A percentile compares a stretch with the other conserved stretches of the same genome.
phyloP scores from a whole-genome alignment of 2,113 vertebrate genomes.

The Gnathonemus longibarbis region DNA sequence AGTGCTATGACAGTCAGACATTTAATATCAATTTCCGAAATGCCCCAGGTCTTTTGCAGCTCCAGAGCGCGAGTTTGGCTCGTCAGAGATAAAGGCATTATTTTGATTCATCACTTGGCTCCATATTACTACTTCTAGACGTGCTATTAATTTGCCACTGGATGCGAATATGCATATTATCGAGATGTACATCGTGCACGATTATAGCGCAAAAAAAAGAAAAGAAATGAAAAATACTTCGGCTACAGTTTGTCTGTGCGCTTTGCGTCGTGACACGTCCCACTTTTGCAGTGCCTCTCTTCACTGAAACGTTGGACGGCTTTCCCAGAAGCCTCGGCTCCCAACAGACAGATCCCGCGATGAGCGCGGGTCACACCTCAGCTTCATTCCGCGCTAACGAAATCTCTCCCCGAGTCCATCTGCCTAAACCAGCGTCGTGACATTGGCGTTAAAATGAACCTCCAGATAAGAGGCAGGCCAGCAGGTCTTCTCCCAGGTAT shows the following conservation, averaged over 20 bases:
- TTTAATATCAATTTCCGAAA: conserved; percentile 34
- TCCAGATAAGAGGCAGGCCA: neutral
- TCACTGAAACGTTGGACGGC: neutral
- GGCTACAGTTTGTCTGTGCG: neutral
- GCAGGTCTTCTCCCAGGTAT: conserved; percentile 16
- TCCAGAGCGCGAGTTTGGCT: conserved; percentile 22
- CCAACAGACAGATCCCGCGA: neutral
- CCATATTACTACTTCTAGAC: neutral
- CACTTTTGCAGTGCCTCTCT: neutral
- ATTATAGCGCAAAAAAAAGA: neutral
- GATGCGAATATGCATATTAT: neutral
- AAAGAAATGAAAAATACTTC: neutral
- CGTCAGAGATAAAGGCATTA: conserved; percentile 19
- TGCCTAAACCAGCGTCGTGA: neutral
- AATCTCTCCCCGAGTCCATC: neutral
- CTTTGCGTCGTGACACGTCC: neutral
- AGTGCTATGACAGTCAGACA: conserved; percentile 26
- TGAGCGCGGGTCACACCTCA: neutral
- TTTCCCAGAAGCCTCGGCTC: neutral
- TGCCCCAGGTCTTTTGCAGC: conserved; percentile 24
- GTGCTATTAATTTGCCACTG: neutral
- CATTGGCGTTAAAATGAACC: conserved; percentile 19
- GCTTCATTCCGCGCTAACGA: neutral
- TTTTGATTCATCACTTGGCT: conserved; percentile 16
- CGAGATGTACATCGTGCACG: neutral